Conservation (phyloP, 2,797 vertebrate genomes). For the Columba guinea region DNA sequence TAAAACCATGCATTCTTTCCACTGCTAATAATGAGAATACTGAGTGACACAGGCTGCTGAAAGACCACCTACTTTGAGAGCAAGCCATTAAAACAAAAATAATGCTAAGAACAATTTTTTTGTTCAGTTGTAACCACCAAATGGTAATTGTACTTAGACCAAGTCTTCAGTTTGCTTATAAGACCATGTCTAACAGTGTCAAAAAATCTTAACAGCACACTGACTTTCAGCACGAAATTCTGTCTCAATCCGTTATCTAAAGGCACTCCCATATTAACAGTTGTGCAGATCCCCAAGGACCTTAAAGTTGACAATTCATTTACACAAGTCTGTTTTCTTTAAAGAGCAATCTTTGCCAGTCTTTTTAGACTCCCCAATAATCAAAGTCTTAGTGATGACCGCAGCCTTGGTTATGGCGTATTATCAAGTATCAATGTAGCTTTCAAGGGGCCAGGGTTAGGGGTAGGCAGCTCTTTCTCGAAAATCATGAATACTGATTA, state of each 20-base stretch:
- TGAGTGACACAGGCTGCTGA: not conserved
- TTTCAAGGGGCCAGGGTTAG: not conserved
- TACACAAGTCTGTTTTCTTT: not conserved
- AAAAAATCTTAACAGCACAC: not conserved
- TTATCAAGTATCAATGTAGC: not conserved
- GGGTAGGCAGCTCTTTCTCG: not conserved
- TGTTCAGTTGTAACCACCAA: not conserved
- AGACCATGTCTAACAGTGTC: not conserved
- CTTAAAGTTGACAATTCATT: not conserved
- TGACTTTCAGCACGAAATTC: not conserved
- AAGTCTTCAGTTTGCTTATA: not conserved
- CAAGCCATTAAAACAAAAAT: not conserved
- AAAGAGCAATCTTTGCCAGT: not conserved
- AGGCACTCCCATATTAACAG: not conserved
- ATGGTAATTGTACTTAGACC: not conserved
- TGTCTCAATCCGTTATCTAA: not conserved
- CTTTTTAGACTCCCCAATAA: not conserved
- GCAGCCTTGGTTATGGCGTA: not conserved
- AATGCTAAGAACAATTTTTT: not conserved
- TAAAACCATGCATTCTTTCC: not conserved
- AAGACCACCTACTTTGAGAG: not conserved
- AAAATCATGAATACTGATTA: not conserved
- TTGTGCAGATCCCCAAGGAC: not conserved
- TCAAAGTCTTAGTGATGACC: not conserved
- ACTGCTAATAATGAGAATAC: not conserved